Evolutionary conservation across 1,140 invertebrate genomes (phyloP).

Genomic region (Tetramorium simillimum): DNA sequence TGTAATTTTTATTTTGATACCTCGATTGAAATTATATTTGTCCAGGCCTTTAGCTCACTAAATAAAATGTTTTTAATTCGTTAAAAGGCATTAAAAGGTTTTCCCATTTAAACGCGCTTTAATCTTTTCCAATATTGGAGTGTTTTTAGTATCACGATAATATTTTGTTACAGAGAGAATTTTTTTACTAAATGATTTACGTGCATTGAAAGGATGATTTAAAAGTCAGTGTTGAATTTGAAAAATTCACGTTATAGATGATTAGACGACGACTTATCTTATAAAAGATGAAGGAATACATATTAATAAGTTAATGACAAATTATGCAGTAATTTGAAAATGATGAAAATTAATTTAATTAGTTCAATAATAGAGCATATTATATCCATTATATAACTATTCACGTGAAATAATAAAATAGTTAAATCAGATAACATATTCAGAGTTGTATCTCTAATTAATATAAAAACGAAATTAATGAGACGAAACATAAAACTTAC

Average conservation of each 20-base stretch:
- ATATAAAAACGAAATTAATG: neutral
- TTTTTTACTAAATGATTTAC: neutral
- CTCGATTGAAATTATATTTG: slow-evolving; percentile 3
- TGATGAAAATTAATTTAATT: neutral
- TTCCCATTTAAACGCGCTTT: neutral
- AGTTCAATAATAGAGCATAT: neutral
- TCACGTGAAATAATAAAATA: neutral
- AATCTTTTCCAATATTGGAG: neutral
- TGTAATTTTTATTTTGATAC: neutral
- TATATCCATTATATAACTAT: neutral
- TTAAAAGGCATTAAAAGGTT: neutral
- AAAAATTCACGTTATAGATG: neutral
- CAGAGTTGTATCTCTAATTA: neutral
- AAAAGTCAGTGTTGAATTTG: neutral
- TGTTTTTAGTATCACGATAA: neutral
- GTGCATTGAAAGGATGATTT: neutral
- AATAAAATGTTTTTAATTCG: slow-evolving; percentile 7
- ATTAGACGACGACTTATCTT: neutral
- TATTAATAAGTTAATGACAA: neutral
- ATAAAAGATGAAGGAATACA: neutral
- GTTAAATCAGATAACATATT: neutral
- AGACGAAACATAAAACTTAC: neutral
- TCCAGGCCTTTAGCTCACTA: neutral
- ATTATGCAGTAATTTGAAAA: neutral
- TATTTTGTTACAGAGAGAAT: slow-evolving; percentile 6